These are phyloP conservation scores for Malaclemys terrapin DNA, from an alignment of 2,113 vertebrate genomes.

Conservation along the genomic window DNA sequence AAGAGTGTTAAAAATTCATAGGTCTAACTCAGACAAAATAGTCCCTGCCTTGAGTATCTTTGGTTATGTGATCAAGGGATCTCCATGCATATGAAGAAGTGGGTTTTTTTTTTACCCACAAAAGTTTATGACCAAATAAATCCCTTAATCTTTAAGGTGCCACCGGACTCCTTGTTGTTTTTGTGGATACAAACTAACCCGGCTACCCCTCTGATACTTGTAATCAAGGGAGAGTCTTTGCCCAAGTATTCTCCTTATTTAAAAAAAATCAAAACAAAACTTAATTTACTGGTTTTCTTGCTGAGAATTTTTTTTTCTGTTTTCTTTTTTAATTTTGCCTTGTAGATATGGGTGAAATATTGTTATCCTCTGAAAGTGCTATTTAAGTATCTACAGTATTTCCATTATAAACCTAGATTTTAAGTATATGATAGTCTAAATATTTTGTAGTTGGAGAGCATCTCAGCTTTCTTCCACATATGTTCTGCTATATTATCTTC, in stretches of 20 bases:
- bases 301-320: fast-evolving
- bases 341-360: background rate
- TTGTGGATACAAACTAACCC: too few relatives aligned
- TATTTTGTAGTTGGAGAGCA: background rate
- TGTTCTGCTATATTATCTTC: constrained; percentile 3
- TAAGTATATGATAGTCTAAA: background rate
- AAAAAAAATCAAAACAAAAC: background rate
- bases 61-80: background rate
- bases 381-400: background rate
- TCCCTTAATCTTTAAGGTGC: too few relatives aligned
- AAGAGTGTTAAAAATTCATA: background rate
- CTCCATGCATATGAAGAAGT: too few relatives aligned
- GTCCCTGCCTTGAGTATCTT: fast-evolving
- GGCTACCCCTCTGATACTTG: too few relatives aligned
- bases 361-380: fast-evolving
- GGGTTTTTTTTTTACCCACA: too few relatives aligned
- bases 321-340: fast-evolving
- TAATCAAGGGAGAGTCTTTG: background rate
- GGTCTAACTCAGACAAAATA: background rate
- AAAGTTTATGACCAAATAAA: too few relatives aligned
- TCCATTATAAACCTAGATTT: background rate
- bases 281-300: background rate
- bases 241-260: background rate
- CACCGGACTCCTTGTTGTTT: too few relatives aligned
- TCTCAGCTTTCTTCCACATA: background rate